These are phyloP conservation scores for Drosophila arawakana DNA, from an alignment of 1,140 invertebrate genomes.

Conservation along the genomic window DNA sequence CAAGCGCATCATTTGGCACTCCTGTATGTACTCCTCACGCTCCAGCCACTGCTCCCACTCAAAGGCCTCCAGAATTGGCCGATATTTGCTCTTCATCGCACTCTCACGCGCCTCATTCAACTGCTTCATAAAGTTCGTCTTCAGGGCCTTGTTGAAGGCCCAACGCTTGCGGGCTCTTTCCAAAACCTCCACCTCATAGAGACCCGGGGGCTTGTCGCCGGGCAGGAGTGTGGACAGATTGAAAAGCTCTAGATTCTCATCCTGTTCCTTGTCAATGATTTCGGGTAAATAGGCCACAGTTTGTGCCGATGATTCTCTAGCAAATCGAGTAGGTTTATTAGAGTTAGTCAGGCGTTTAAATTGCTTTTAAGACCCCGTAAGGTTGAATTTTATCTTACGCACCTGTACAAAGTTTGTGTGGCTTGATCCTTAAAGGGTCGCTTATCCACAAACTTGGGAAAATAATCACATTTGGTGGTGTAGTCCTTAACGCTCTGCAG, in stretches of 20 bases:
- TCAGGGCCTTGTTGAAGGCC: conserved; percentile 70
- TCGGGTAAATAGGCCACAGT: conserved; percentile 89
- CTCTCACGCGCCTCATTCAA: conserved; percentile 38
- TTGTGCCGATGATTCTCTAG: conserved; percentile 89
- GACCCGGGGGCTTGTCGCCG: conserved; percentile 62
- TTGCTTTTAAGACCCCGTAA: not conserved
- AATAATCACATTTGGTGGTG: conserved; percentile 59
- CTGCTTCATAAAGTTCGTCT: conserved; percentile 51
- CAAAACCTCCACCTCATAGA: conserved; percentile 73
- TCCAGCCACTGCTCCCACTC: conserved; percentile 83
- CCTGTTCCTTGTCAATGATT: conserved; percentile 81
- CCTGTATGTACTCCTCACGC: conserved; percentile 86
- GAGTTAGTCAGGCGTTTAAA: too few relatives aligned
- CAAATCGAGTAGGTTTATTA: not conserved
- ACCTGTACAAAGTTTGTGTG: conserved; percentile 78
- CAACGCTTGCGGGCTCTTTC: conserved; percentile 79
- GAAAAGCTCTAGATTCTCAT: conserved; percentile 63
- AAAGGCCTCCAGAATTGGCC: conserved; percentile 70
- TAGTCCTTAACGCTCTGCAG: conserved; percentile 33
- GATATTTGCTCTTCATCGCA: conserved; percentile 36
- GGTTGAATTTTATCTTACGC: not conserved
- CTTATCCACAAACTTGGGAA: conserved; percentile 47
- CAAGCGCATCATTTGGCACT: conserved; percentile 86
- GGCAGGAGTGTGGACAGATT: conserved; percentile 58
- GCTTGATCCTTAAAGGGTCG: conserved; percentile 52